Base-by-base conservation (phyloP, 2,113 vertebrate species). In the Pseudopodoces humilis region DNA sequence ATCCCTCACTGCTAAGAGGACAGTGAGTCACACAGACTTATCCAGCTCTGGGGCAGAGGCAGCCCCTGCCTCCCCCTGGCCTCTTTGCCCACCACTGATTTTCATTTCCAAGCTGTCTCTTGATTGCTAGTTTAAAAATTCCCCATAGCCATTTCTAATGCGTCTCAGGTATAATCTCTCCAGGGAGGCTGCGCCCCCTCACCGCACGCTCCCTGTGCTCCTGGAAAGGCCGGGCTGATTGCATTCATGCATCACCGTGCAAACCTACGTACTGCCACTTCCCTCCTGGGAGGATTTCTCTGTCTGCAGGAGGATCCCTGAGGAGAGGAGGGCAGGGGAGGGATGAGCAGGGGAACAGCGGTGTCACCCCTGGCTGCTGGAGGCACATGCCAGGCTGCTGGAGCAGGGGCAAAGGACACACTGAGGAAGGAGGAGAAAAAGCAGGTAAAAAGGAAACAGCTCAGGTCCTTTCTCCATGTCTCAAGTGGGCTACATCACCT, bases 261-360 rank as follows among this genome's bases (percentile, higher is more conserved):
- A 60, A 85, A 41, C 71, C 71, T 56, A 28, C 2, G 0, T 30
- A 28, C 5, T 4, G 70, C 56, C 4, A 0, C 64, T 81, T 74
- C 60, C 55, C 39, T 86, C 52, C 84, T 23, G 2, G 2, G 70
- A 70, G 63, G 41, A 62, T 53, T 87, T 39, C 78, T 68, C 53
- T 53, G 46, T 43, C 74, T 94, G 65, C 84, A 46, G 67, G 44
- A 94, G 71, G 31, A 90, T 46, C 85, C 68, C 88, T 46, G 82
- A 74, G 41, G 47, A 91, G 59, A 74, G n/a, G 23, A 63, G 52
- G 33, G 52, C 35, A 27, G 47, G 19, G 31, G 31, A 59, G 21
- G 30, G 47, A 60, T 53, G n/a, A 1, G 0, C 5, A 0, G 35
- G 33, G 41, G 44, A 53, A 12, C 0, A 0, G 52, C 11, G 2